Conservation (phyloP, 2,113 vertebrate genomes). For the Pangasianodon hypophthalmus region DNA sequence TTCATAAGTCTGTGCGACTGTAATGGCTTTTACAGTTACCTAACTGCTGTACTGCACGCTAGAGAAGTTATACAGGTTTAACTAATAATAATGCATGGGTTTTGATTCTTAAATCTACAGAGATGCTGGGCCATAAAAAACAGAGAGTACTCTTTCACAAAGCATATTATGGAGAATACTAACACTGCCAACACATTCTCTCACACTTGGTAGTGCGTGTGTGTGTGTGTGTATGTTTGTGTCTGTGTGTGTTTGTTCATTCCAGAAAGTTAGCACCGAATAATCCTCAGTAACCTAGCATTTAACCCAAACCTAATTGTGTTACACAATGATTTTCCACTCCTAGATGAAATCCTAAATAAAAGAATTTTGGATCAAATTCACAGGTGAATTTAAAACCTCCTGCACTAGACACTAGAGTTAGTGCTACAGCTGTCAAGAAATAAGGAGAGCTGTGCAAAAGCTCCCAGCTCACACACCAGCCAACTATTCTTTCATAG, state of each 20-base stretch:
- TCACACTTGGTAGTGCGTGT: background rate
- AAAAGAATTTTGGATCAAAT: background rate
- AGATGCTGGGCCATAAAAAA: background rate
- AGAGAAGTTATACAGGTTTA: background rate
- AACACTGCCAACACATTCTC: slow-evolving; percentile 11
- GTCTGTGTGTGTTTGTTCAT: background rate
- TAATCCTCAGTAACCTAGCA: slow-evolving; percentile 13
- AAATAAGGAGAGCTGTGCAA: slow-evolving; percentile 22
- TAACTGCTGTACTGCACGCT: background rate
- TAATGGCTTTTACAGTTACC: slow-evolving; percentile 33
- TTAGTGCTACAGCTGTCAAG: slow-evolving; percentile 11
- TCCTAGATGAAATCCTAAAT: background rate
- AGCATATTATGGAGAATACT: background rate
- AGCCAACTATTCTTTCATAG: slow-evolving; percentile 55
- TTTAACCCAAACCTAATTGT: background rate
- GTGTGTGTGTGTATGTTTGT: slow-evolving; percentile 1
- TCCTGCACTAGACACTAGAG: slow-evolving; percentile 24
- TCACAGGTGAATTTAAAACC: slow-evolving; percentile 26
- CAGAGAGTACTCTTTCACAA: background rate
- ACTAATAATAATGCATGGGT: background rate
- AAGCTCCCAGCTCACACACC: background rate
- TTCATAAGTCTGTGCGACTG: background rate
- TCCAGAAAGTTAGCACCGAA: slow-evolving; percentile 2
- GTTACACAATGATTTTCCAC: background rate
- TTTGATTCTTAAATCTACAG: background rate